Conservation (phyloP, 2,888 invertebrate species). For the Reticulitermes lucifugus region DNA sequence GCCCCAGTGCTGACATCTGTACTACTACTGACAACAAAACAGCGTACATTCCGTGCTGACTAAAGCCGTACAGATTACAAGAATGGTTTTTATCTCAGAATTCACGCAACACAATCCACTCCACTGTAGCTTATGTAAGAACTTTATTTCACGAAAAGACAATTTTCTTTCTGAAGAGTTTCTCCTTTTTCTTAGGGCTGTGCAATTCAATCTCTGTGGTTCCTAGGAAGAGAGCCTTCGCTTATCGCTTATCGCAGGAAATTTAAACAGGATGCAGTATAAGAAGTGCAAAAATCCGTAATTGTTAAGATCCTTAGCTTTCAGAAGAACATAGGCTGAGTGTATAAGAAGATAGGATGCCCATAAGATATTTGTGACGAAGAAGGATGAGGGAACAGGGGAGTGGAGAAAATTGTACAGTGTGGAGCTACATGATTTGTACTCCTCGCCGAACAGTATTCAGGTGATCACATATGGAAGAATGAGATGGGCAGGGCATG, state of each 20-base stretch:
- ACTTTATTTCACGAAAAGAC: not conserved
- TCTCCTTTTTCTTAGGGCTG: not conserved
- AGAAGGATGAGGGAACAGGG: too few species aligned
- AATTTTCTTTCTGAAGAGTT: not conserved
- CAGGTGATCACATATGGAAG: too few species aligned
- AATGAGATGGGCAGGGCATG: too few species aligned
- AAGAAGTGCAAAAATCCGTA: not conserved
- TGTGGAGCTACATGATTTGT: too few species aligned
- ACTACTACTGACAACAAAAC: slow-evolving; percentile 7
- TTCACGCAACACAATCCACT: not conserved
- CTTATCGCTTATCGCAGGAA: not conserved
- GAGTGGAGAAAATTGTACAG: too few species aligned
- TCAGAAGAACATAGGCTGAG: not conserved
- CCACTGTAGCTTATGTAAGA: not conserved
- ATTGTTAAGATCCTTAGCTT: not conserved
- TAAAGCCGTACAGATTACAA: not conserved
- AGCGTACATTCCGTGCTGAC: not conserved
- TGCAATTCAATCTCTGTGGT: not conserved
- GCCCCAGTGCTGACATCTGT: not conserved
- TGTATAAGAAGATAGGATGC: too few species aligned
- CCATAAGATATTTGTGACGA: too few species aligned
- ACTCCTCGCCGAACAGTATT: too few species aligned
- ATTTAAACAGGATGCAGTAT: not conserved
- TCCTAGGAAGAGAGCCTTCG: not conserved
- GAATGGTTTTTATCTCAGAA: not conserved